Base-by-base conservation (phyloP, 2,797 vertebrate genomes). In the Urocyon cinereoargenteus region DNA sequence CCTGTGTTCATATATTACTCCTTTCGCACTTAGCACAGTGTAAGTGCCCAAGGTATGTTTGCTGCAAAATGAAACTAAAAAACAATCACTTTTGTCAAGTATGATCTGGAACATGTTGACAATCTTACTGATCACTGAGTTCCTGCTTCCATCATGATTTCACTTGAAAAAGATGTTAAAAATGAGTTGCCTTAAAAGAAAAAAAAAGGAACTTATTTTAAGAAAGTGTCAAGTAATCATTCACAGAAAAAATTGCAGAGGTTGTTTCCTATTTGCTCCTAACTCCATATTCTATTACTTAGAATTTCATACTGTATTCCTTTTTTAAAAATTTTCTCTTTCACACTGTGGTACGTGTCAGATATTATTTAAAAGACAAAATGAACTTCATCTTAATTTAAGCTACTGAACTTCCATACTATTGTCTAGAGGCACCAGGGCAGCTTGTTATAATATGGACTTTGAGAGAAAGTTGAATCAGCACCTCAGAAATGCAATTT, bases 361-460 rank as follows among this genome's bases (percentile, higher is more conserved):
- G 61, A 31, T 53, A 18, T 95, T 90, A 73, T 91, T 95, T 97
- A 15, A 86, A 96, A 85, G n/a, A 40, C 49, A 78, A 53, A 6
- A 73, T 49, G n/a, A 28, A 84, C 49, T 95, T 96, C n/a, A 86
- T 97, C 93, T 96, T 97, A 78, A 95, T 94, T 96, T 96, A 90
- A 96, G 62, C 21, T 64, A 73, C 61, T 79, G 66, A 95, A 34
- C 45, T 72, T 94, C 81, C n/a, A 55, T 19, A 26, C 36, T 78
- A 6, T 16, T 94, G 92, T 96, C 70, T 61, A 18, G 77, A 96
- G 91, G 45, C 34, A 26, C 7, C n/a, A 26, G 87, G 24, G 16
- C 77, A 90, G 72, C 89, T 95, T 11, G 2, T 90, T 79, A 79
- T 86, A 86, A 75, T 51, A 40, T 7, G 26, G 90, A 61, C 78